Conservation (phyloP, 2,888 invertebrate species). For the Agriotes lineatus region DNA sequence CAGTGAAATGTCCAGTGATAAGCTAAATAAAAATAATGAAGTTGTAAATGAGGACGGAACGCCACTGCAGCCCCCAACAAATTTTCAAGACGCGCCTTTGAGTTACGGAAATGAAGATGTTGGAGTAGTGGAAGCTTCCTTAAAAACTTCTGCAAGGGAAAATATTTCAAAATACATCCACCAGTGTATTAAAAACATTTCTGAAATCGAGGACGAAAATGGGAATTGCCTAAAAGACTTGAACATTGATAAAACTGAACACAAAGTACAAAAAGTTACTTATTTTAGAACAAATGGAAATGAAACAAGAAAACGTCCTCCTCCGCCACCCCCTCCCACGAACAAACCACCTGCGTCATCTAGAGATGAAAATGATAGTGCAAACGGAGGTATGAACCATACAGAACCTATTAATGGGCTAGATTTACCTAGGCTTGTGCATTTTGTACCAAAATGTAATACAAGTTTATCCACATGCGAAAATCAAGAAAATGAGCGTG, state of each 20-base stretch:
- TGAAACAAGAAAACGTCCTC: conserved; percentile 53
- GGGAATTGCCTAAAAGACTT: conserved; percentile 35
- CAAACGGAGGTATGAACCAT: conserved; percentile 45
- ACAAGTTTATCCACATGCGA: conserved; percentile 52
- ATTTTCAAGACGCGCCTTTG: conserved; percentile 65
- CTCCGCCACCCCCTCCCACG: conserved; percentile 57
- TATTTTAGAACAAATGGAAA: not conserved
- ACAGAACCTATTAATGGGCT: not conserved
- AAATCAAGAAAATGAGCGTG: conserved; percentile 53
- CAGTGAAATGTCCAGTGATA: conserved; percentile 47
- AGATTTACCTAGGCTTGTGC: conserved; percentile 76
- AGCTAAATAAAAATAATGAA: conserved; percentile 36
- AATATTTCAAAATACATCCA: not conserved
- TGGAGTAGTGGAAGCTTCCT: conserved; percentile 31
- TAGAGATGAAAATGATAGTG: conserved; percentile 28
- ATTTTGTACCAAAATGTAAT: conserved; percentile 76
- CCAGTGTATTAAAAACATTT: not conserved
- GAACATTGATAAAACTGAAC: not conserved
- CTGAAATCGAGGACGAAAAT: conserved; percentile 36
- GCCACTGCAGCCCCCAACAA: conserved; percentile 64
- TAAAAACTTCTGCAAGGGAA: conserved; percentile 1
- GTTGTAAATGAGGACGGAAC: conserved; percentile 51
- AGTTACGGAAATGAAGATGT: conserved; percentile 64
- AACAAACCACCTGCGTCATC: conserved; percentile 3
- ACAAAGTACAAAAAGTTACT: not conserved